These are phyloP conservation scores for Hypsopygia costalis DNA, from an alignment of 2,888 invertebrate genomes.

Conservation along the genomic window DNA sequence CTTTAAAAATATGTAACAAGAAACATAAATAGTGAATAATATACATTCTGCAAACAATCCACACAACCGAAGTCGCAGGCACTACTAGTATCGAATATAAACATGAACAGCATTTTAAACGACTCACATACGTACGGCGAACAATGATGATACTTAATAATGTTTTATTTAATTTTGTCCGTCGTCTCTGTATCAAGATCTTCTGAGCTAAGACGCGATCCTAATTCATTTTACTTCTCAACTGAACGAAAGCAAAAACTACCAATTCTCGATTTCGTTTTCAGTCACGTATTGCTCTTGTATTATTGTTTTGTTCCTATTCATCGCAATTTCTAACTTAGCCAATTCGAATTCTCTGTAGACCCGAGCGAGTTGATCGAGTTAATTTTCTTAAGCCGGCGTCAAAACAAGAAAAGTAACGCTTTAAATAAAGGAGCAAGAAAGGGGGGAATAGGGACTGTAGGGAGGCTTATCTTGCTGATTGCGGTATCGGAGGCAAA, in stretches of 20 bases:
- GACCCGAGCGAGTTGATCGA: conserved; percentile 17
- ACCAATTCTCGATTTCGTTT: not conserved
- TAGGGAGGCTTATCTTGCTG: conserved; percentile 50
- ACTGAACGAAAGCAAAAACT: conserved; percentile 1
- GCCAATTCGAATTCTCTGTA: conserved; percentile 4
- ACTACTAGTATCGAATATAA: too few species aligned
- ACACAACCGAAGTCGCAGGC: too few species aligned
- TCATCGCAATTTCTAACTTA: conserved; percentile 4
- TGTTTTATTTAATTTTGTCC: too few species aligned
- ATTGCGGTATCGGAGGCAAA: conserved; percentile 41
- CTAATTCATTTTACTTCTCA: not conserved
- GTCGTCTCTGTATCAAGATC: too few species aligned
- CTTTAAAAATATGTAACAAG: too few species aligned
- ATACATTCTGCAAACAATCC: too few species aligned
- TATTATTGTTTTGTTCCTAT: not conserved
- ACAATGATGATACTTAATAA: too few species aligned
- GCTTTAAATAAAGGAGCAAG: conserved; percentile 45
- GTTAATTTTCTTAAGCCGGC: conserved; percentile 28
- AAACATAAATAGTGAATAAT: too few species aligned
- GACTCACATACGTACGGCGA: too few species aligned
- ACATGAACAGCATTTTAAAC: too few species aligned
- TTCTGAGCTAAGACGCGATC: too few species aligned
- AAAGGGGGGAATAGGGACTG: conserved; percentile 24
- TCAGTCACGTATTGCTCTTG: not conserved
- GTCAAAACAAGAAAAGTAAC: conserved; percentile 42